Conservation (phyloP, 2,888 invertebrate species). For the Germaria angustata region DNA sequence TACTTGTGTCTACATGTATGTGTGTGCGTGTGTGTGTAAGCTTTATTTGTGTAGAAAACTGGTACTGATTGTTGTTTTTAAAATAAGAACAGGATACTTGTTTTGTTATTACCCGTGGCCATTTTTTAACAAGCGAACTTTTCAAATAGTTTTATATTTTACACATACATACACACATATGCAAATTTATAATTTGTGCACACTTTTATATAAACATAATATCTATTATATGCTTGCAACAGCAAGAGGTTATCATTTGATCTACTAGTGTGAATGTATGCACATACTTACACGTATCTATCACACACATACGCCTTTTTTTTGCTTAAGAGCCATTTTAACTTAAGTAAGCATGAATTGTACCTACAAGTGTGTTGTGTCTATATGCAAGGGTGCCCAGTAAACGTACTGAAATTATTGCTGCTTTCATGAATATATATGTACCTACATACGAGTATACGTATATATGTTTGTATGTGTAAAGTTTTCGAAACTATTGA, state of each 20-base stretch:
- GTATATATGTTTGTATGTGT: not conserved
- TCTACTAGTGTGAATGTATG: not conserved
- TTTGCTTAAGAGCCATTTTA: not conserved
- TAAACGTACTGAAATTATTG: not conserved
- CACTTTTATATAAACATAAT: not conserved
- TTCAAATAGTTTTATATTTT: constrained; percentile 50
- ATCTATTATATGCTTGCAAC: not conserved
- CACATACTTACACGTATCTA: not conserved
- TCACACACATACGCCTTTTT: not conserved
- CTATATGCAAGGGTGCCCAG: not conserved
- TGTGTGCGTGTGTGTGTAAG: not conserved
- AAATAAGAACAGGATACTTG: constrained; percentile 62
- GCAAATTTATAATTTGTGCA: not conserved
- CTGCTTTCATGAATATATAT: not conserved
- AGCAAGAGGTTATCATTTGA: constrained; percentile 41
- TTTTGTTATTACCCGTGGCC: constrained; percentile 65
- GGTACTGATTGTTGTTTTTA: constrained; percentile 42
- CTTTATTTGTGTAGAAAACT: not conserved
- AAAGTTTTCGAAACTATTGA: constrained; percentile 55
- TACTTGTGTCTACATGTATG: not conserved
- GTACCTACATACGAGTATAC: not conserved
- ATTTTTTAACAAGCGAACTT: constrained; percentile 66
- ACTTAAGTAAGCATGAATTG: not conserved
- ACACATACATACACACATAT: not conserved
- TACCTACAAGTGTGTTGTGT: not conserved